Percentiles rank a stretch among this genome's conserved stretches.
Evolutionary conservation across 2,797 vertebrate genomes (phyloP).

Genomic region (Hemitrygon akajei): DNA sequence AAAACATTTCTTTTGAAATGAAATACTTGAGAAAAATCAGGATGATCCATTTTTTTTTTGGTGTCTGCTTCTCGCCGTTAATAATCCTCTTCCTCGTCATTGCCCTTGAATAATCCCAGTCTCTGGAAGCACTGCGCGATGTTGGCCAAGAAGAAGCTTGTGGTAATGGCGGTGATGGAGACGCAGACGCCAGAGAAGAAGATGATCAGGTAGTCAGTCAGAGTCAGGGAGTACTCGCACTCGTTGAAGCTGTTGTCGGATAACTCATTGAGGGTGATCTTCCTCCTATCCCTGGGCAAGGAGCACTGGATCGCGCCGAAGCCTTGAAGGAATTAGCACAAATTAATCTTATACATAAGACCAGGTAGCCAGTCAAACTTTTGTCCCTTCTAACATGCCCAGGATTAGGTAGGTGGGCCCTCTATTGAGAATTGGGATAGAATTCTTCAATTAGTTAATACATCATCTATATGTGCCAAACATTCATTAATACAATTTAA

Average conservation of each 20-base stretch:
- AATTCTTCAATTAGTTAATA: no score
- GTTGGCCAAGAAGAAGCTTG: constrained; percentile 94
- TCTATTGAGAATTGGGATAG: no score
- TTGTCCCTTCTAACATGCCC: not conserved
- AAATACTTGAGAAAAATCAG: not conserved
- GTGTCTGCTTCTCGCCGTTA: not conserved
- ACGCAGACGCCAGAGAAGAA: constrained; percentile 94
- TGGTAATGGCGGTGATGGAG: constrained; percentile 89
- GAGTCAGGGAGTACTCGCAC: constrained; percentile 83
- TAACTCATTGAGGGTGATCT: constrained; percentile 78
- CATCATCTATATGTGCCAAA: no score
- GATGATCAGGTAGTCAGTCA: constrained; percentile 93
- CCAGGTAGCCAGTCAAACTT: not conserved
- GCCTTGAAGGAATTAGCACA: constrained; percentile 58
- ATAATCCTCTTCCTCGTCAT: constrained; percentile 79
- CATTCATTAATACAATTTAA: no score
- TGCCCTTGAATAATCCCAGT: constrained; percentile 82
- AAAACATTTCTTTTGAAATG: not conserved
- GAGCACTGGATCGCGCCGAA: constrained; percentile 86
- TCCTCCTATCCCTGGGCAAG: constrained; percentile 76
- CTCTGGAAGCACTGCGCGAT: constrained; percentile 95
- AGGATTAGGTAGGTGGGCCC: not conserved
- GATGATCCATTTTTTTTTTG: not conserved
- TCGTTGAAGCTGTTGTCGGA: constrained; percentile 93
- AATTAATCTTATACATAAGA: constrained; percentile 12